Evolutionary conservation across 2,888 invertebrate species (phyloP).

Genomic region (Acleris sparsana): DNA sequence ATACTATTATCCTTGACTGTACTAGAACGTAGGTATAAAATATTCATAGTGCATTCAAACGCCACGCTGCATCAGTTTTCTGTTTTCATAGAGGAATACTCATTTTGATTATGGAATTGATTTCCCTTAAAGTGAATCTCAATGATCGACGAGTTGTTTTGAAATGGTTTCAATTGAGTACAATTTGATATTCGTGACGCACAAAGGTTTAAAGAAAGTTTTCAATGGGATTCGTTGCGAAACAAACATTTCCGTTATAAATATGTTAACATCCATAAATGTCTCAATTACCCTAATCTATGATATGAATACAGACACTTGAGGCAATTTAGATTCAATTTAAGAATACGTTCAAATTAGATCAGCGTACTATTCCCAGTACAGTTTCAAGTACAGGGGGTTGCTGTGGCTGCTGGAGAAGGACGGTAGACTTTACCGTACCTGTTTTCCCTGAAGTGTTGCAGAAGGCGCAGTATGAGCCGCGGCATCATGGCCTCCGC

Average conservation of each 20-base stretch:
- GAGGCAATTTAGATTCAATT: too few relatives aligned
- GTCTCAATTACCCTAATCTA: too few relatives aligned
- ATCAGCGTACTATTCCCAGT: too few relatives aligned
- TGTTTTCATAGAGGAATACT: not conserved
- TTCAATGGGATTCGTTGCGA: constrained; percentile 8
- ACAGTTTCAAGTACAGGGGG: too few relatives aligned
- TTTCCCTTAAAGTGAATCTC: constrained; percentile 1
- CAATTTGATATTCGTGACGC: constrained; percentile 4
- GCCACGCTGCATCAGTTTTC: not conserved
- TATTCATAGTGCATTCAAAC: not conserved
- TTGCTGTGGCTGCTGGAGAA: too few relatives aligned
- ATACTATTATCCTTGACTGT: not conserved
- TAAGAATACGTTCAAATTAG: too few relatives aligned
- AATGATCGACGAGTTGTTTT: constrained; percentile 3
- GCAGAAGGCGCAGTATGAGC: constrained; percentile 93
- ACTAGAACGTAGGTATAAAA: not conserved
- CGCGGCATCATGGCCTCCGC: constrained; percentile 98
- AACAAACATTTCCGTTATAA: constrained; percentile 2
- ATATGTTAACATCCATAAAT: not conserved
- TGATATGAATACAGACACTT: too few relatives aligned
- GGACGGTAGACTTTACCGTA: constrained; percentile 45
- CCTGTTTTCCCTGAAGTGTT: constrained; percentile 95
- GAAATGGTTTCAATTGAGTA: not conserved
- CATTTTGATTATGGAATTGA: not conserved
- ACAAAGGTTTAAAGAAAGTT: not conserved